A percentile compares a stretch with the other conserved stretches of the same genome.
Evolutionary conservation across 2,113 vertebrate genomes (phyloP).

Genomic region (Smithornis capensis): DNA sequence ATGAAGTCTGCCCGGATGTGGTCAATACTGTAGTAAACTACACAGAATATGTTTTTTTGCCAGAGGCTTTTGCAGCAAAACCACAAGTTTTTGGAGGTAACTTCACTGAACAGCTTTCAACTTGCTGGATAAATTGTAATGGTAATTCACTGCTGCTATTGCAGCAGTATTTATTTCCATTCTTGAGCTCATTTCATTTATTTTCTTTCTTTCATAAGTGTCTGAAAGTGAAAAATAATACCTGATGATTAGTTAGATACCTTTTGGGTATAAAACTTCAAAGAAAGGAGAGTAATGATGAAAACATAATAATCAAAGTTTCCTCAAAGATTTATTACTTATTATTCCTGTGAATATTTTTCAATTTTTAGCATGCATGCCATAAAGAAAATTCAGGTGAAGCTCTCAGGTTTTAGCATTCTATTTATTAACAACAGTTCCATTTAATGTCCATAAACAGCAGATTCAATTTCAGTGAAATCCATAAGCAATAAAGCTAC

Average conservation of each 20-base stretch:
- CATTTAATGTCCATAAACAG: not conserved
- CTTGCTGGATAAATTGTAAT: not conserved
- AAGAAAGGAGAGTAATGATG: conserved; percentile 7
- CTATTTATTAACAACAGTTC: conserved; percentile 29
- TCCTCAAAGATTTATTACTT: conserved; percentile 24
- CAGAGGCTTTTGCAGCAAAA: conserved; percentile 64
- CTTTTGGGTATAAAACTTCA: conserved; percentile 50
- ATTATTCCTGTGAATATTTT: conserved; percentile 28
- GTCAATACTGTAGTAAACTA: not conserved
- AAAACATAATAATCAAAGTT: not conserved
- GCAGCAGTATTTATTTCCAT: not conserved
- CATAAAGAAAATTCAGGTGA: not conserved
- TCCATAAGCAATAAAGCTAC: conserved; percentile 25
- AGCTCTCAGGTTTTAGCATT: not conserved
- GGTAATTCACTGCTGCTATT: not conserved
- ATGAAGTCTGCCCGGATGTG: conserved; percentile 49
- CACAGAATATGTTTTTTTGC: not conserved
- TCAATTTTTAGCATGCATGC: conserved; percentile 2
- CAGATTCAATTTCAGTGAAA: conserved; percentile 19
- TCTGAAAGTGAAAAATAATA: conserved; percentile 39
- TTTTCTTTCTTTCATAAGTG: conserved; percentile 23
- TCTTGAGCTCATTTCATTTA: not conserved
- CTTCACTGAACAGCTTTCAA: conserved; percentile 16
- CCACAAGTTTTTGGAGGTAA: conserved; percentile 25
- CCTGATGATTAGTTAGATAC: conserved; percentile 26